These are phyloP conservation scores for Yponomeuta evonymella DNA, from an alignment of 2,888 invertebrate genomes.

Conservation along the genomic window DNA sequence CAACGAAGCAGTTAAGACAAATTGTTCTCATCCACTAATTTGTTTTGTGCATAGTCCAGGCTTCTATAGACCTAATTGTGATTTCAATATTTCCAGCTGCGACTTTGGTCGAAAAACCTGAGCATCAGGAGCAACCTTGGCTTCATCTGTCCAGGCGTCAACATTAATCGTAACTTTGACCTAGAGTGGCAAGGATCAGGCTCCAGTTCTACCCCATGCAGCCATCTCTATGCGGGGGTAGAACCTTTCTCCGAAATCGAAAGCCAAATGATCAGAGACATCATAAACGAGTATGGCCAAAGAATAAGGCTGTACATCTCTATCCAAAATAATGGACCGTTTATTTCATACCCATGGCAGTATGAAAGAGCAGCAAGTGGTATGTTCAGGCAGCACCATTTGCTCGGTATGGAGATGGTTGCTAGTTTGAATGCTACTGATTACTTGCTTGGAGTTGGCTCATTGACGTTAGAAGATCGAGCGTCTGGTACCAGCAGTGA, in stretches of 20 bases:
- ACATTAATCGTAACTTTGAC: slow-evolving; percentile 86
- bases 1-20: not conserved
- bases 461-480: slow-evolving; percentile 44
- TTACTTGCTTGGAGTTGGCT: slow-evolving; percentile 44
- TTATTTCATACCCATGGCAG: slow-evolving; percentile 82
- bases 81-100: slow-evolving; percentile 56
- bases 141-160: slow-evolving; percentile 79
- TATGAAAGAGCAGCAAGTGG: slow-evolving; percentile 68
- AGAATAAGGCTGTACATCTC: slow-evolving; percentile 80
- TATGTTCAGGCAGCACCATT: slow-evolving; percentile 47
- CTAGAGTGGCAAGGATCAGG: slow-evolving; percentile 80
- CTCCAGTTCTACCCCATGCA: slow-evolving; percentile 76
- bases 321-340: slow-evolving; percentile 84
- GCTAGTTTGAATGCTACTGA: slow-evolving; percentile 32
- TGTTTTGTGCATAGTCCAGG: not conserved
- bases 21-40: not conserved
- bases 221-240: slow-evolving; percentile 78
- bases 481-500: slow-evolving; percentile 57
- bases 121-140: slow-evolving; percentile 52
- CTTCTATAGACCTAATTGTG: not conserved
- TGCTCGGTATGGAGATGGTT: slow-evolving; percentile 46
- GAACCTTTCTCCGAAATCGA: slow-evolving; percentile 81
- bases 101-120: slow-evolving; percentile 81
- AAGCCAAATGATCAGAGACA: slow-evolving; percentile 71
- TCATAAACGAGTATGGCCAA: slow-evolving; percentile 65